phyloP scores from a whole-genome alignment of 2,888 invertebrate species.

The Ectropis crepuscularia region DNA sequence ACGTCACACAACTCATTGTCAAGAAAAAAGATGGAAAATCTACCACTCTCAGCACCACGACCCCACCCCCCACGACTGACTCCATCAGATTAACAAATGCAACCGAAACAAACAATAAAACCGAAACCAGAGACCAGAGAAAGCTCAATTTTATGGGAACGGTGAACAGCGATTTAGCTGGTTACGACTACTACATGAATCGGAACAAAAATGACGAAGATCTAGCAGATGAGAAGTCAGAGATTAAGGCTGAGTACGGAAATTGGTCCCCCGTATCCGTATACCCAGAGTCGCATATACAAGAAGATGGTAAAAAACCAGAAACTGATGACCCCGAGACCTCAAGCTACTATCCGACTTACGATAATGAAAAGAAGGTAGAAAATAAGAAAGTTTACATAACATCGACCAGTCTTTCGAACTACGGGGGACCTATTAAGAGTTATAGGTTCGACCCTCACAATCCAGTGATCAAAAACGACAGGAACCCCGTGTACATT shows the following conservation, averaged over 20 bases:
- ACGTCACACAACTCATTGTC: slow-evolving; percentile 90
- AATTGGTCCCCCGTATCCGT: slow-evolving; percentile 83
- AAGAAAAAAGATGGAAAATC: slow-evolving; percentile 87
- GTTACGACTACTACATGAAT: slow-evolving; percentile 78
- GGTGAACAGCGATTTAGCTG: slow-evolving; percentile 76
- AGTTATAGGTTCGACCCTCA: slow-evolving; percentile 78
- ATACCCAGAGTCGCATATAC: slow-evolving; percentile 78
- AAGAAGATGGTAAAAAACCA: slow-evolving; percentile 73
- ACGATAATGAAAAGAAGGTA: slow-evolving; percentile 72
- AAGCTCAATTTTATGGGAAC: slow-evolving; percentile 70
- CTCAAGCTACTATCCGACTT: slow-evolving; percentile 76
- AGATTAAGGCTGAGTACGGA: slow-evolving; percentile 81
- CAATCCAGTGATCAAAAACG: slow-evolving; percentile 80
- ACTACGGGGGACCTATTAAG: slow-evolving; percentile 75
- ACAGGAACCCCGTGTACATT: slow-evolving; percentile 83
- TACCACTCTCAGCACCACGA: slow-evolving; percentile 60
- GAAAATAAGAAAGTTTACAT: slow-evolving; percentile 80
- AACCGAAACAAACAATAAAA: slow-evolving; percentile 69
- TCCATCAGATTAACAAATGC: slow-evolving; percentile 56
- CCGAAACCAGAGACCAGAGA: slow-evolving; percentile 75
- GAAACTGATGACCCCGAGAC: slow-evolving; percentile 73
- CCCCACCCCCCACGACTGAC: slow-evolving; percentile 65
- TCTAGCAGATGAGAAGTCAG: slow-evolving; percentile 69
- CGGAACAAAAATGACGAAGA: slow-evolving; percentile 73
- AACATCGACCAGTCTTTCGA: slow-evolving; percentile 74